A percentile compares a stretch with the other conserved stretches of the same genome.
phyloP scores from a whole-genome alignment of 2,888 invertebrate genomes.

The Polyploca ridens region DNA sequence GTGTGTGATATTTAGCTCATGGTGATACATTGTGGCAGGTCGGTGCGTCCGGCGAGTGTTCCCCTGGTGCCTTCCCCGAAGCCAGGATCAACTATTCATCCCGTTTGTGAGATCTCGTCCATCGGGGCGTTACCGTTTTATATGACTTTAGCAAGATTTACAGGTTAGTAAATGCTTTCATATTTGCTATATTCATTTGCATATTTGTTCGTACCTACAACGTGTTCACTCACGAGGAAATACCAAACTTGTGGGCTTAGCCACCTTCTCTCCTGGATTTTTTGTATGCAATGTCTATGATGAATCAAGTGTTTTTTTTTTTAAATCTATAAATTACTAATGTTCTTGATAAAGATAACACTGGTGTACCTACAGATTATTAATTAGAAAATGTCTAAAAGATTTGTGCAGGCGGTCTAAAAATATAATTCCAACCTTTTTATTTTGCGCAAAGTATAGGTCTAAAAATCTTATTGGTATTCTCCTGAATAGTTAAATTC shows the following conservation, averaged over 20 bases:
- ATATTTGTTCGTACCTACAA: neutral
- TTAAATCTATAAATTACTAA: neutral
- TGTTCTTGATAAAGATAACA: neutral
- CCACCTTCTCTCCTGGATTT: neutral
- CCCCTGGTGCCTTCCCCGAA: slow-evolving; percentile 68
- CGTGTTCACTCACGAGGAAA: neutral
- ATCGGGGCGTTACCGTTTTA: slow-evolving; percentile 96
- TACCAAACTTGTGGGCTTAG: neutral
- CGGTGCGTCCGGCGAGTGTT: slow-evolving; percentile 73
- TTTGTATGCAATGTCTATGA: neutral
- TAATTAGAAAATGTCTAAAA: too few relatives aligned
- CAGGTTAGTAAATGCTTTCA: slow-evolving; percentile 86
- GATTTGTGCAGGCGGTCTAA: too few relatives aligned
- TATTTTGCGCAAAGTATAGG: too few relatives aligned
- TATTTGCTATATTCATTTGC: neutral
- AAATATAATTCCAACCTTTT: too few relatives aligned
- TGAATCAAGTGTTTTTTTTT: neutral
- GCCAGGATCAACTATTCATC: slow-evolving; percentile 80
- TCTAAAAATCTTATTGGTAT: too few relatives aligned
- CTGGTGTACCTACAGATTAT: too few relatives aligned
- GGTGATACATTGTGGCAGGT: slow-evolving; percentile 64
- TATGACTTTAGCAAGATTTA: slow-evolving; percentile 98
- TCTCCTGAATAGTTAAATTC: too few relatives aligned
- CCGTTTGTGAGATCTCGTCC: slow-evolving; percentile 88
- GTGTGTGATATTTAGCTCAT: slow-evolving; percentile 32